Conservation (phyloP, 2,797 vertebrate genomes). For the Petrocephalus schoutedeni region DNA sequence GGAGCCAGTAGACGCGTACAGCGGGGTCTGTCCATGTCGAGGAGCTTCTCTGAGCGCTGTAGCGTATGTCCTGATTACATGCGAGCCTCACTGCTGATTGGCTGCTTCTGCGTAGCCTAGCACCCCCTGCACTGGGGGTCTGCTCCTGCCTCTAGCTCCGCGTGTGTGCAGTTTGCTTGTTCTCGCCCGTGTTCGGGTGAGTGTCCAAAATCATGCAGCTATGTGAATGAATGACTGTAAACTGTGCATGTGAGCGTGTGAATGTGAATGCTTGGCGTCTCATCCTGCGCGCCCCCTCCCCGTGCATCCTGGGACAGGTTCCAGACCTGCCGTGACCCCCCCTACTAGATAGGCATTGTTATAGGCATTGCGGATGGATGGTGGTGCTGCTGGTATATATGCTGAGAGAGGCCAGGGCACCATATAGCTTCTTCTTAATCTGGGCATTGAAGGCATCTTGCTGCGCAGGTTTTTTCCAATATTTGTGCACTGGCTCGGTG, state of each 20-base stretch:
- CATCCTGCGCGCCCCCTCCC: not conserved
- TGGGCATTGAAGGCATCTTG: slow-evolving; percentile 64
- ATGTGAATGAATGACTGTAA: not conserved
- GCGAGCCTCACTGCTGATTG: not conserved
- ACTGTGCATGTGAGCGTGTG: not conserved
- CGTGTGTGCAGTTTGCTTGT: not conserved
- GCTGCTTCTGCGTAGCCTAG: not conserved
- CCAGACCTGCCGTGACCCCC: not conserved
- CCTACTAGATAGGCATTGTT: not conserved
- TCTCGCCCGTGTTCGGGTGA: not conserved
- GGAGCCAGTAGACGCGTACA: not conserved
- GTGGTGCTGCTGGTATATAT: slow-evolving; percentile 57
- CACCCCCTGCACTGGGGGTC: not conserved
- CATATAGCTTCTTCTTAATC: slow-evolving; percentile 63
- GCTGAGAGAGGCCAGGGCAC: slow-evolving; percentile 62
- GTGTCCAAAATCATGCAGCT: not conserved
- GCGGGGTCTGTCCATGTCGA: slow-evolving; percentile 50
- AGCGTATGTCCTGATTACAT: slow-evolving; percentile 59
- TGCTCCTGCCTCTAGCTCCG: not conserved
- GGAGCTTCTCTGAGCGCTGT: slow-evolving; percentile 63
- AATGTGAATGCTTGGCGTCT: not conserved
- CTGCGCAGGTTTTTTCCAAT: slow-evolving; percentile 50
- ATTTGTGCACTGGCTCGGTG: slow-evolving; percentile 65
- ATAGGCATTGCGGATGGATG: not conserved
- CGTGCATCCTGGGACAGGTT: not conserved